These are phyloP conservation scores for Tachystola acroxantha DNA, from an alignment of 2,888 invertebrate genomes.

Conservation along the genomic window DNA sequence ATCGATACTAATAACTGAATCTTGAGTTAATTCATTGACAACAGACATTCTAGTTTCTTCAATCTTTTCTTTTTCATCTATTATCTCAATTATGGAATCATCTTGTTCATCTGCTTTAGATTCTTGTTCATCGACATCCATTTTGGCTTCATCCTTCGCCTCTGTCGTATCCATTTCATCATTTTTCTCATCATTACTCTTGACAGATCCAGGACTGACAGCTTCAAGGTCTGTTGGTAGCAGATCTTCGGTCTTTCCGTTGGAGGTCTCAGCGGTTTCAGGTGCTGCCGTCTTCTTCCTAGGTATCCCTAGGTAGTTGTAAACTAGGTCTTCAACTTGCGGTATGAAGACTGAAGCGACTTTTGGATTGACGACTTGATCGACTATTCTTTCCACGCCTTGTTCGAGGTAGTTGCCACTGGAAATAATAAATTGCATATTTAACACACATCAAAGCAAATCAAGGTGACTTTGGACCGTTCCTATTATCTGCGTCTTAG, in stretches of 20 bases:
- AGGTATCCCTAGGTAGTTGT: constrained; percentile 90
- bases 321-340: constrained; percentile 93
- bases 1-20: constrained; percentile 42
- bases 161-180: constrained; percentile 42
- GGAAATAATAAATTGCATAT: constrained; percentile 42
- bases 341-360: constrained; percentile 92
- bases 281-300: constrained; percentile 73
- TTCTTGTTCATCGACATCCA: constrained; percentile 45
- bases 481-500: too few relatives aligned
- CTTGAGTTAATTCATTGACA: constrained; percentile 56
- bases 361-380: constrained; percentile 97
- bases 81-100: constrained; percentile 16
- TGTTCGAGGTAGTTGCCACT: constrained; percentile 93
- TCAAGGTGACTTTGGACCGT: too few relatives aligned
- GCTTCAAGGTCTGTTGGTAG: constrained; percentile 88
- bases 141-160: constrained; percentile 27
- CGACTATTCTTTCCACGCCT: constrained; percentile 96
- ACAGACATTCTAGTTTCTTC: constrained; percentile 74
- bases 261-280: constrained; percentile 47
- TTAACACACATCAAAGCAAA: too few relatives aligned
- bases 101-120: constrained; percentile 28
- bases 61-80: constrained; percentile 58
- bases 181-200: constrained; percentile 69
- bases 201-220: constrained; percentile 88
- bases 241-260: constrained; percentile 56